Conservation (phyloP, 1,140 invertebrate genomes). For the Monochamus saltuarius region DNA sequence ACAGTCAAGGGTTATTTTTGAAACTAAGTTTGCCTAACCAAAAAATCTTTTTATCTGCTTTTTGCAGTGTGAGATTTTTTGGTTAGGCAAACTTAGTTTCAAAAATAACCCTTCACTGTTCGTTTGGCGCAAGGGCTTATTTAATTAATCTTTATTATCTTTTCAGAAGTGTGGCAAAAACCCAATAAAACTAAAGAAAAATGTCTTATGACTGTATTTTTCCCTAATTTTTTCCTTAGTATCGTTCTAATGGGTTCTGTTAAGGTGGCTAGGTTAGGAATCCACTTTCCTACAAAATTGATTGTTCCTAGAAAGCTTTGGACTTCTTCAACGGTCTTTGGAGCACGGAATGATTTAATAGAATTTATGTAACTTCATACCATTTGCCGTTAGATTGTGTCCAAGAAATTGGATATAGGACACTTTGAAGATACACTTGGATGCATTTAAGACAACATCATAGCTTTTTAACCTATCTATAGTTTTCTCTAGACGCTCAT, state of each 20-base stretch:
- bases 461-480: not conserved
- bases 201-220: slow-evolving; percentile 11
- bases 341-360: slow-evolving; percentile 30
- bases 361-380: slow-evolving; percentile 18
- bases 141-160: no score
- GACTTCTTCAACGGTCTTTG: slow-evolving; percentile 39
- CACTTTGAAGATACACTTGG: slow-evolving; percentile 33
- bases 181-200: slow-evolving; percentile 40
- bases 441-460: slow-evolving; percentile 32
- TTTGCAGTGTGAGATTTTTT: no score
- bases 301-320: slow-evolving; percentile 47
- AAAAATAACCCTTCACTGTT: no score
- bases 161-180: no score
- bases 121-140: no score
- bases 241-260: slow-evolving; percentile 39
- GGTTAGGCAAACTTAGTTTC: no score
- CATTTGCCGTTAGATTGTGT: slow-evolving; percentile 5
- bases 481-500: slow-evolving; percentile 9
- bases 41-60: no score
- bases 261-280: slow-evolving; percentile 43
- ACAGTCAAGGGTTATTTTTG: no score
- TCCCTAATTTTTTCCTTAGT: slow-evolving; percentile 33
- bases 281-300: slow-evolving; percentile 44
- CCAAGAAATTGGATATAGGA: slow-evolving; percentile 12
- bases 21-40: no score